phyloP scores from a whole-genome alignment of 2,113 vertebrate species.

The Mormoops blainvillei region DNA sequence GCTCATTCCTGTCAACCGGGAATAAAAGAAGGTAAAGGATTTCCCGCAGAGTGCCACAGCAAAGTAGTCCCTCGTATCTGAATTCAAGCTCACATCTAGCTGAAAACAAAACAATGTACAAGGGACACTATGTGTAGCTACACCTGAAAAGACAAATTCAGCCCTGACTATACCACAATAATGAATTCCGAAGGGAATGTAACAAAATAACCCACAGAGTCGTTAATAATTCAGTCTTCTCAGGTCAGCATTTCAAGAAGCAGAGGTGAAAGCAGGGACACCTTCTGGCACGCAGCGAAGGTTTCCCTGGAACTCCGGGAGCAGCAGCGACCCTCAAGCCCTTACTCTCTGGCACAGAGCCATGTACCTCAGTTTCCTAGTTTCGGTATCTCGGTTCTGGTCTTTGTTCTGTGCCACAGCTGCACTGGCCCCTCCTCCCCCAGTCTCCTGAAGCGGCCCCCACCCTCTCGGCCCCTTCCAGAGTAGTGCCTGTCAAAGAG shows the following conservation, averaged over 20 bases:
- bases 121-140: neutral
- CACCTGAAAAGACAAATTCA: neutral
- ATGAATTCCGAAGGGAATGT: no score
- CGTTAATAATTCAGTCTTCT: neutral
- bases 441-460: neutral
- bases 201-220: neutral
- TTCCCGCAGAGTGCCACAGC: neutral
- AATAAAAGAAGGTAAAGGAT: neutral
- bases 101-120: neutral
- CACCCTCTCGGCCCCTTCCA: neutral
- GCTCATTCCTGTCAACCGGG: neutral
- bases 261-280: neutral
- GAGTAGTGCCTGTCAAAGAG: accelerated
- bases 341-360: no score
- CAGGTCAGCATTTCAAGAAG: neutral
- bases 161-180: no score
- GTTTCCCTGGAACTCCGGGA: neutral
- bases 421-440: no score
- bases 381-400: no score
- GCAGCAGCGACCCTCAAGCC: neutral
- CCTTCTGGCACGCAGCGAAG: neutral
- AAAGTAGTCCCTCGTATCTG: neutral
- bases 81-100: neutral
- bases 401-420: neutral
- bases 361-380: no score